Conservation (phyloP, 2,113 vertebrate genomes). For the Heterotilapia buettikoferi region DNA sequence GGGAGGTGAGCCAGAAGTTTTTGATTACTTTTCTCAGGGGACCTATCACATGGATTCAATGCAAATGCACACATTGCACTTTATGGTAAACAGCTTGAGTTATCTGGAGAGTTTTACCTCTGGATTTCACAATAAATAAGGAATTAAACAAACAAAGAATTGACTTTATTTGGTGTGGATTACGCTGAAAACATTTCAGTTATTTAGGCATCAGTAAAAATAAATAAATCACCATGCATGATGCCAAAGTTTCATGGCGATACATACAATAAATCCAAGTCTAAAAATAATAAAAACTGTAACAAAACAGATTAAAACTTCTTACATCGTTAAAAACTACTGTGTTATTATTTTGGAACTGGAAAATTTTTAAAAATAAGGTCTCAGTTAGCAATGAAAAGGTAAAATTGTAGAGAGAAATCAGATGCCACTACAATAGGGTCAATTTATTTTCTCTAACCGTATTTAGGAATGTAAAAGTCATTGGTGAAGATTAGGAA, state of each 20-base stretch:
- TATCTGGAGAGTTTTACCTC: background rate
- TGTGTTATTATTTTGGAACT: background rate
- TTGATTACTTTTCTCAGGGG: constrained; percentile 12
- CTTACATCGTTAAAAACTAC: background rate
- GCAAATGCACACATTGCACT: background rate
- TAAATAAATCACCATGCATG: background rate
- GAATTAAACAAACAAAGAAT: background rate
- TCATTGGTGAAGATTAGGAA: background rate
- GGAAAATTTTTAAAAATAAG: background rate
- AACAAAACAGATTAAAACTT: background rate
- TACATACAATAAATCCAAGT: background rate
- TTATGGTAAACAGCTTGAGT: background rate
- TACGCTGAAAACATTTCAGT: background rate
- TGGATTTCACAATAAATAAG: background rate
- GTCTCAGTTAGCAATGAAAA: background rate
- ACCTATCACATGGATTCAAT: background rate
- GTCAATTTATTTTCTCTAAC: background rate
- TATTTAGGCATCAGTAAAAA: background rate
- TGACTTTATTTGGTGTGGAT: background rate
- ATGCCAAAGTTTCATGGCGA: fast-evolving
- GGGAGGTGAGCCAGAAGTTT: background rate
- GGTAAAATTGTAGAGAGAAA: background rate
- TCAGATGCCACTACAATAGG: background rate
- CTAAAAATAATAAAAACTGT: background rate
- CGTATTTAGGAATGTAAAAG: background rate